phyloP scores from a whole-genome alignment of 2,113 vertebrate genomes.

The Ameiurus melas region DNA sequence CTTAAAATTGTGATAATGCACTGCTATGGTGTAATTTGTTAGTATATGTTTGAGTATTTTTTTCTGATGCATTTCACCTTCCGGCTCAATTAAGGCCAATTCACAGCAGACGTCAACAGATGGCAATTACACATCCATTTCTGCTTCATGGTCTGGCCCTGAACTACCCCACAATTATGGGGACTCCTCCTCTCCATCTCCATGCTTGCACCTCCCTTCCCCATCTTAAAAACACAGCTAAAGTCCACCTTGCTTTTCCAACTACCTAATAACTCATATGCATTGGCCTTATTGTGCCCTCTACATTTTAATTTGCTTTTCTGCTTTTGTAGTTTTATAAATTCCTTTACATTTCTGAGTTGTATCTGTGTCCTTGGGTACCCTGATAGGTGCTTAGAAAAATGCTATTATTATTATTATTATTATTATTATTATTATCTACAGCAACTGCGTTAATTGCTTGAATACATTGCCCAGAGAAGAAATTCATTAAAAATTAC shows the following conservation, averaged over 20 bases:
- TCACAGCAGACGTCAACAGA: neutral
- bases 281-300: neutral
- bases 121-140: neutral
- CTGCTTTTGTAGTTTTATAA: neutral
- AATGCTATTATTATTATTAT: neutral
- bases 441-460: neutral
- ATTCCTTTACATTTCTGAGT: neutral
- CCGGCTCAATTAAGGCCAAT: neutral
- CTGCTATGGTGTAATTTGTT: neutral
- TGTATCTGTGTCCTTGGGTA: neutral
- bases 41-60: neutral
- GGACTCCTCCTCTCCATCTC: neutral
- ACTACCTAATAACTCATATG: neutral
- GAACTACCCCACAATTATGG: neutral
- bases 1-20: neutral
- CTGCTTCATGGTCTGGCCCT: neutral
- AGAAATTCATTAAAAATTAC: neutral
- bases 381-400: neutral
- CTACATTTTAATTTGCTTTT: neutral
- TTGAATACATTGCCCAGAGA: neutral
- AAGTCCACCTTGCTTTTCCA: neutral
- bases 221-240: neutral
- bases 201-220: neutral
- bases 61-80: neutral
- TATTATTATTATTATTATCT: neutral